Evolutionary conservation across 2,113 vertebrate genomes (phyloP).

Genomic region (Aphelocoma coerulescens): DNA sequence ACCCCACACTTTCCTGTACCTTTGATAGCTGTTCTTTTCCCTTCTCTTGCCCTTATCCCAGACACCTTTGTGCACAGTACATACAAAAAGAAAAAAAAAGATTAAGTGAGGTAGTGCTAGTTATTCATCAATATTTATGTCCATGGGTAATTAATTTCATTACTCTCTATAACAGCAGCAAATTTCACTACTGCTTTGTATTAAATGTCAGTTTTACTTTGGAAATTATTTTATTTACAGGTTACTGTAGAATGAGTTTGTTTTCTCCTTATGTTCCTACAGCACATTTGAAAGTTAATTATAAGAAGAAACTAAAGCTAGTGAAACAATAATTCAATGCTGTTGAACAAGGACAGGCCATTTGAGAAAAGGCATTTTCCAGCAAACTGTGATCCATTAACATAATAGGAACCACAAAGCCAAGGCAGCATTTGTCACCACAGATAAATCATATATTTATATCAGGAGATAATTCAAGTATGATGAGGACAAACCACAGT

Average conservation of each 20-base stretch:
- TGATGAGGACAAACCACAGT: neutral
- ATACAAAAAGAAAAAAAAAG: neutral
- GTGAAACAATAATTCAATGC: slow-evolving; percentile 25
- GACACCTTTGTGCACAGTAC: neutral
- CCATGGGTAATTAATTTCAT: neutral
- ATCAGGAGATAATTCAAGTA: neutral
- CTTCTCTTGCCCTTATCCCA: neutral
- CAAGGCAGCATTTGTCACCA: neutral
- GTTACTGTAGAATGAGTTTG: slow-evolving; percentile 17
- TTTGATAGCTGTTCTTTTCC: neutral
- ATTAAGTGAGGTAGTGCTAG: neutral
- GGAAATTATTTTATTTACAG: slow-evolving; percentile 38
- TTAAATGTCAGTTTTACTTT: neutral
- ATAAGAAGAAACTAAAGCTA: neutral
- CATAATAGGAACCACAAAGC: neutral
- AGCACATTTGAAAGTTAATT: slow-evolving; percentile 29
- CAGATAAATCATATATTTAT: neutral
- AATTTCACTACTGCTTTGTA: neutral
- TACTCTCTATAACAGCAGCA: neutral
- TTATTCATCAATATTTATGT: neutral
- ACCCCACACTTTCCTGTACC: neutral
- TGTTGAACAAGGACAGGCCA: neutral
- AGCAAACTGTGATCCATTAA: neutral
- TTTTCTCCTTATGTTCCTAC: neutral
- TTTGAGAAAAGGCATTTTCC: slow-evolving; percentile 8